Evolutionary conservation across 1,140 invertebrate genomes (phyloP).

Genomic region (Idris sp.): DNA sequence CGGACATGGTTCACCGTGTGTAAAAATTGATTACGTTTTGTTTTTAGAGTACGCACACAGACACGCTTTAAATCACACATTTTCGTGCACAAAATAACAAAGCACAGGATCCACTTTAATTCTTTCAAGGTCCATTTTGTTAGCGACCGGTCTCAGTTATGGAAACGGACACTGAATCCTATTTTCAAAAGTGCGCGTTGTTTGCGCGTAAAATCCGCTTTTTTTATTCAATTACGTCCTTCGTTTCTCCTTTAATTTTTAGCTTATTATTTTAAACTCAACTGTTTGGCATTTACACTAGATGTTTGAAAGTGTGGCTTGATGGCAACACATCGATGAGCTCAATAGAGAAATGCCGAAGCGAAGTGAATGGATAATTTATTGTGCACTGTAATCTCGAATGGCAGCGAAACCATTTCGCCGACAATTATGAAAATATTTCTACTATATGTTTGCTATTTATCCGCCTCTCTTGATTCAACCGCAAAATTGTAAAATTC

Average conservation of each 20-base stretch:
- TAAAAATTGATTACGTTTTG: conserved; percentile 39
- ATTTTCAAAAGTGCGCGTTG: conserved; percentile 35
- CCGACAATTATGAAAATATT: conserved; percentile 58
- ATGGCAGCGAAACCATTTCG: conserved; percentile 55
- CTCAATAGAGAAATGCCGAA: conserved; percentile 42
- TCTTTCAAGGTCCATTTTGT: conserved; percentile 30
- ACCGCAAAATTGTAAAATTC: conserved; percentile 44
- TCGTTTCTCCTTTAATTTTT: conserved; percentile 39
- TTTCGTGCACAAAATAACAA: conserved; percentile 15
- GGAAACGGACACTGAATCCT: conserved; percentile 19
- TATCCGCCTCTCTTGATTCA: conserved; percentile 33
- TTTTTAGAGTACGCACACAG: conserved; percentile 21
- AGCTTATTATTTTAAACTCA: conserved; percentile 48
- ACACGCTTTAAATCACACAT: conserved; percentile 18
- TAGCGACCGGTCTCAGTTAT: conserved; percentile 25
- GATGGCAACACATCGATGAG: conserved; percentile 55
- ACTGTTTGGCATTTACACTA: conserved; percentile 38
- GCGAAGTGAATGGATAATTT: conserved; percentile 59
- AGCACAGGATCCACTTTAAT: conserved; percentile 53
- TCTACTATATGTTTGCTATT: conserved; percentile 39
- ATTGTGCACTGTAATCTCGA: conserved; percentile 57
- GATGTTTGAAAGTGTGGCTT: conserved; percentile 13
- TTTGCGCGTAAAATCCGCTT: conserved; percentile 28
- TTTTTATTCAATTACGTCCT: conserved; percentile 49
- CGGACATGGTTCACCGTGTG: neutral